Evolutionary conservation across 2,888 invertebrate genomes (phyloP).

Genomic region (Tigriopus californicus): DNA sequence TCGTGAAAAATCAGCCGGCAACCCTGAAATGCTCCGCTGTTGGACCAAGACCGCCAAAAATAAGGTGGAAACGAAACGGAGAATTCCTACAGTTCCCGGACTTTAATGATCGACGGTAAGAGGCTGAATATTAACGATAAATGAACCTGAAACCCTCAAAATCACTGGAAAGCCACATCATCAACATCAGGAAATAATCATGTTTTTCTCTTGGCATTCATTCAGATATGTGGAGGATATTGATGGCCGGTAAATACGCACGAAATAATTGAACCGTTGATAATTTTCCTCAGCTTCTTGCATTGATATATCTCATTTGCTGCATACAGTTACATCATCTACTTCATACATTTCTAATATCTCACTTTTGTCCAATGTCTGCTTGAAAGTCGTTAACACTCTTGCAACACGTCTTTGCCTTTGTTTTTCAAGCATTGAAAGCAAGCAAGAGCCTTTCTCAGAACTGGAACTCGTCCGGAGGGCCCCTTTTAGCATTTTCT

Average conservation of each 20-base stretch:
- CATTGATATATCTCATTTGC: background rate
- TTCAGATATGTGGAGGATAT: background rate
- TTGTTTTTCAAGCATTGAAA: too few relatives aligned
- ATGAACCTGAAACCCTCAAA: background rate
- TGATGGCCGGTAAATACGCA: background rate
- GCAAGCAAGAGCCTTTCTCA: too few relatives aligned
- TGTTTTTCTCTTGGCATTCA: background rate
- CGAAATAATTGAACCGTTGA: background rate
- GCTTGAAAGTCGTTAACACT: too few relatives aligned
- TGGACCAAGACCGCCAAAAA: background rate
- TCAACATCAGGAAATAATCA: background rate
- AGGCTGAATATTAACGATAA: too few relatives aligned
- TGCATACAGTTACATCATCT: background rate
- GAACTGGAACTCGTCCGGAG: too few relatives aligned
- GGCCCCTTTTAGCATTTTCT: too few relatives aligned
- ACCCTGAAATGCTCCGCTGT: background rate
- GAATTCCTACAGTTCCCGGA: constrained; percentile 6
- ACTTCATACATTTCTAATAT: too few relatives aligned
- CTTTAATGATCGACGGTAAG: constrained; percentile 6
- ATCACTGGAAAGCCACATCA: background rate
- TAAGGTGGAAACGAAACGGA: constrained; percentile 9
- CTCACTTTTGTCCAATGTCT: too few relatives aligned
- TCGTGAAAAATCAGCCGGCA: background rate
- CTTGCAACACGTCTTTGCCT: too few relatives aligned
- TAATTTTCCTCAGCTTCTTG: background rate